Evolutionary conservation across 2,113 vertebrate species (phyloP), one percentile per base, ranked within the genome.

Genomic region (Megaptera novaeangliae): DNA sequence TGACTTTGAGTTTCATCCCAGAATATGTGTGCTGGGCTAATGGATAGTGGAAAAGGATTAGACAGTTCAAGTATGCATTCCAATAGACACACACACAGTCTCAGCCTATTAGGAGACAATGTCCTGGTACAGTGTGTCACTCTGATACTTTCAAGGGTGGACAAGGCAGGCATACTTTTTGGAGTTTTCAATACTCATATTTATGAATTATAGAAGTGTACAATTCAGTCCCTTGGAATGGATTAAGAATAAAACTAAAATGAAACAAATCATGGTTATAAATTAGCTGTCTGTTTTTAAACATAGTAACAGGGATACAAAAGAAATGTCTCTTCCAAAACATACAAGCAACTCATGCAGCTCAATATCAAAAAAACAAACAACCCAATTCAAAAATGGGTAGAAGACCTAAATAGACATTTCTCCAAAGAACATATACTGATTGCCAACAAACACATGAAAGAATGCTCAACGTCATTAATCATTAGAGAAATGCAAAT

Each of bases 1-100:
- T 94, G 90, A 87, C 96, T 98, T 97, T 97, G 96, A 97, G 94
- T 96, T 98, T 90, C 88, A 95, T 94, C 90, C 97, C 87, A 97
- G 94, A 97, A 96, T 95, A 61, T 88, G 80, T 92, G 92, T 91
- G 57, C 69, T 92, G 84, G 71, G 64, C 82, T 75, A 77, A 94
- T 85, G 82, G 85, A 94, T 77, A 96, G 93, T 83, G 59, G 87
- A 90, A 57, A 95, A 97, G 87, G 75, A 88, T 96, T 88, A 91
- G 93, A 77, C 66, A 52, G 46, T 81, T 90, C 78, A 92, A 85
- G 14, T 63, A 23, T 46, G n/a, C 83, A 78, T 96, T 92, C 69
- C 89, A 94, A 2, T 77, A 49, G 78, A 83, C 69, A 94, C n/a
- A 14, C 44, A 69, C 31, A 68, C 29, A 71, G 34, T 20, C 36